Base-by-base conservation (phyloP, 2,888 invertebrate genomes). In the Atethmia centrago region DNA sequence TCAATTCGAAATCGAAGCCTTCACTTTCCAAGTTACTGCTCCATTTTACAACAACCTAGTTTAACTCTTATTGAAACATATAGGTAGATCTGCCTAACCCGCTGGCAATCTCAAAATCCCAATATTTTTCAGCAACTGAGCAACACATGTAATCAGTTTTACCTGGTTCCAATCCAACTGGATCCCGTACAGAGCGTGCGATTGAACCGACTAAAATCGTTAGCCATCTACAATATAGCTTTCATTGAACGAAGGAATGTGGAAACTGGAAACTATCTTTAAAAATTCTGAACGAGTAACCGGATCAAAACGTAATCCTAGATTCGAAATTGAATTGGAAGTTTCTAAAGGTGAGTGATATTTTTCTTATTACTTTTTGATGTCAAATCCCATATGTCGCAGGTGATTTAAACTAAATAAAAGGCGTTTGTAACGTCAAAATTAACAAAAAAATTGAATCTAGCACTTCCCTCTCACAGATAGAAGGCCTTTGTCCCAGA, bases 161-260 rank as follows among this genome's bases (percentile, higher is more conserved):
- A 68, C 64, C 56, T 42, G 81, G 76, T 59, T 68, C 63, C 71
- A 76, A 80, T 84, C 71, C 55, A 61, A 67, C 40, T 83, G 75
- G 67, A 87, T 69, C n/a, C 71, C 66, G 56, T 79, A 72, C 0
- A 31, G 45, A 72, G 91, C 74, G 92, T 95, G 40, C 96, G 87
- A 88, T 96, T 97, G 87, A 97, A 81, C 25, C 51, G 47, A 53
- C 65, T 80, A 79, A 81, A 83, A 96, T 69, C 96, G 89, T 76
- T 85, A 82, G 68, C 69, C 45, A 66, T 61, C 67, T 49, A 36
- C 65, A n/a, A n/a, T n/a, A n/a, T 51, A 40, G 40, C 63, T 70
- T 51, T 70, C 69, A 80, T 64, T 79, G 74, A 58, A 51, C 42
- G 71, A 31, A 63, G 53, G 47, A 51, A 61, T 69, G 69, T 53